Conservation (phyloP, 2,113 vertebrate genomes). For the Isurus oxyrinchus region DNA sequence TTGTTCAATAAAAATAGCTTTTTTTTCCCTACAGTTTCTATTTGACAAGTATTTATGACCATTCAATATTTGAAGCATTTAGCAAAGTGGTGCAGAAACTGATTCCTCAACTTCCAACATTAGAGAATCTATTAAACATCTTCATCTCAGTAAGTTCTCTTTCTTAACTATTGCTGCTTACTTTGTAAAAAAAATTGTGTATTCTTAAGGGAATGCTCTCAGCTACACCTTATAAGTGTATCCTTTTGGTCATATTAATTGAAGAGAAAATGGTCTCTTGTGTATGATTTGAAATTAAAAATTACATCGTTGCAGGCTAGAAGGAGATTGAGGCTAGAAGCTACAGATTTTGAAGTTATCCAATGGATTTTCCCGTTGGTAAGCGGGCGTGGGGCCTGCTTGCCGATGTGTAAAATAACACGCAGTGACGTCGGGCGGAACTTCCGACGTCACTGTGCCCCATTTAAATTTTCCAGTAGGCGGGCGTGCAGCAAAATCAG, state of each 20-base stretch:
- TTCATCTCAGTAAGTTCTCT: constrained; percentile 77
- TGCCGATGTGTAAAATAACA: too few species aligned
- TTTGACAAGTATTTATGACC: constrained; percentile 85
- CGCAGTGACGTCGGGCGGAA: too few species aligned
- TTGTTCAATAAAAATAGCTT: neutral
- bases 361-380: too few species aligned
- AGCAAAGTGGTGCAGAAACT: constrained; percentile 87
- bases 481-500: too few species aligned
- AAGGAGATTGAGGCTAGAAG: neutral
- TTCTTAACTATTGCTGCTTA: neutral
- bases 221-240: neutral
- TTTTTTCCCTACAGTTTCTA: constrained; percentile 71
- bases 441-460: too few species aligned
- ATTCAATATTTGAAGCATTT: constrained; percentile 87
- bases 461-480: too few species aligned
- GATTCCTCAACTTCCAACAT: constrained; percentile 79
- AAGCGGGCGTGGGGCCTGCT: too few species aligned
- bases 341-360: neutral
- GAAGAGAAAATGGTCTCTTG: neutral
- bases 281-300: neutral
- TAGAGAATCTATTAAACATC: constrained; percentile 84
- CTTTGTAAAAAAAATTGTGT: neutral
- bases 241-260: neutral
- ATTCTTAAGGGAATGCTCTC: neutral
- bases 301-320: neutral